These are phyloP conservation scores for Alosa alosa DNA, from an alignment of 2,113 vertebrate species.

Conservation along the genomic window DNA sequence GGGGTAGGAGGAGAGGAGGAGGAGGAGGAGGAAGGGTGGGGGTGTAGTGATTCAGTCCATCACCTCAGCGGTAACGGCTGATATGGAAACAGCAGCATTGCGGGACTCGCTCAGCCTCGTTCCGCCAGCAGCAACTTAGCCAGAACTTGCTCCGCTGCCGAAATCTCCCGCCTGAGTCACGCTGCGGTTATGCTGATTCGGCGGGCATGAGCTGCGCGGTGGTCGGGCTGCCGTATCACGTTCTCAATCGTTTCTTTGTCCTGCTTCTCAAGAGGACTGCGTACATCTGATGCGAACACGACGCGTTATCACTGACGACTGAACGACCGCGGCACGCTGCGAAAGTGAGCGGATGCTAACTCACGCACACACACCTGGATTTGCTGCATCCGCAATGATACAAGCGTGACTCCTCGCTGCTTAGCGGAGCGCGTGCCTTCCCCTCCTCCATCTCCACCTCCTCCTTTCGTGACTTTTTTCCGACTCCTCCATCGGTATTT, in stretches of 20 bases:
- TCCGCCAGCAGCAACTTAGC: slow-evolving; percentile 30
- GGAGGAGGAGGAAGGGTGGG: slow-evolving; percentile 37
- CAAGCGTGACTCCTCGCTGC: slow-evolving; percentile 62
- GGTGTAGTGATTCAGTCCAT: slow-evolving; percentile 52
- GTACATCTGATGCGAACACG: background rate
- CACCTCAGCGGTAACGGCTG: slow-evolving; percentile 54
- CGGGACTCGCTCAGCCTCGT: slow-evolving; percentile 51
- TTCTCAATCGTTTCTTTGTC: background rate
- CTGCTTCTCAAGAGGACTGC: background rate
- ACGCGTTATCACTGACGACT: background rate
- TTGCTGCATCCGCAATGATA: slow-evolving; percentile 66
- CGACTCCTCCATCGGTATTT: slow-evolving; percentile 38
- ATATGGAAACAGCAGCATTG: slow-evolving; percentile 62
- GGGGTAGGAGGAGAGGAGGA: slow-evolving; percentile 33
- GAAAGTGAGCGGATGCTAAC: slow-evolving; percentile 52
- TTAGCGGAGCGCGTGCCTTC: slow-evolving; percentile 47
- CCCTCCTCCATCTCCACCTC: background rate
- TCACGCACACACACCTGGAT: slow-evolving; percentile 60
- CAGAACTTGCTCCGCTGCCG: slow-evolving; percentile 30
- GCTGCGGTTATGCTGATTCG: slow-evolving; percentile 18
- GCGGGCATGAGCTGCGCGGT: background rate
- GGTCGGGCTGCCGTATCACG: background rate
- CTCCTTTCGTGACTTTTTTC: slow-evolving; percentile 33
- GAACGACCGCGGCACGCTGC: slow-evolving; percentile 40
- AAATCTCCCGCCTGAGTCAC: slow-evolving; percentile 20